Evolutionary conservation across 2,888 invertebrate species (phyloP).

Genomic region (Zele albiditarsus): DNA sequence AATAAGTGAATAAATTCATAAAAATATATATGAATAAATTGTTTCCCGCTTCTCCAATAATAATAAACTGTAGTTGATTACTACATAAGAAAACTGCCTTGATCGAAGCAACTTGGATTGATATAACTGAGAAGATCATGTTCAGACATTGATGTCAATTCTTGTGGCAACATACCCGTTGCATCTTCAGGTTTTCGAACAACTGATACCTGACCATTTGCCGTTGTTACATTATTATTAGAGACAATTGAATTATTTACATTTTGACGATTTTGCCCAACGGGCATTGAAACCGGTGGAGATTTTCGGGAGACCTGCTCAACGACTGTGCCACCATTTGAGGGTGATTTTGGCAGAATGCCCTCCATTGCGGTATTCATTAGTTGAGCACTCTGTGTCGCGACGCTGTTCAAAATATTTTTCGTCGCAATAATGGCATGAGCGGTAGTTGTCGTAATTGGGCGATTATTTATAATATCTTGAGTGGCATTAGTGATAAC

Average conservation of each 20-base stretch:
- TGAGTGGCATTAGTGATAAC: slow-evolving; percentile 70
- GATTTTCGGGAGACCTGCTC: slow-evolving; percentile 68
- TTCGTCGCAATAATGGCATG: slow-evolving; percentile 72
- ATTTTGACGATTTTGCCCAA: slow-evolving; percentile 70
- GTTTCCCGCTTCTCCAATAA: not conserved
- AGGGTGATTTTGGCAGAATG: slow-evolving; percentile 68
- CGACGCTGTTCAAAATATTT: slow-evolving; percentile 69
- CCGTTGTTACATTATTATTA: slow-evolving; percentile 74
- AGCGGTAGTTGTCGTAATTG: slow-evolving; percentile 70
- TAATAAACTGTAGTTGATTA: slow-evolving; percentile 19
- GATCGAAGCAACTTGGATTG: slow-evolving; percentile 90
- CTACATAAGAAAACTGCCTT: slow-evolving; percentile 69
- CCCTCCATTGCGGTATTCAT: slow-evolving; percentile 71
- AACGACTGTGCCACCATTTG: slow-evolving; percentile 60
- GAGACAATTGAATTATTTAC: slow-evolving; percentile 74
- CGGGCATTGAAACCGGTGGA: slow-evolving; percentile 58
- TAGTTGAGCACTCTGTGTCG: slow-evolving; percentile 69
- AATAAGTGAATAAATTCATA: not conserved
- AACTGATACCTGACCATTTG: slow-evolving; percentile 73
- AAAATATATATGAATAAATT: not conserved
- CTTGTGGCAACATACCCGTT: slow-evolving; percentile 78
- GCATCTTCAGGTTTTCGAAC: slow-evolving; percentile 73
- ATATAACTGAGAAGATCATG: slow-evolving; percentile 91
- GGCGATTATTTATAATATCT: slow-evolving; percentile 69
- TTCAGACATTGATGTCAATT: slow-evolving; percentile 89